These are phyloP conservation scores for Nemapogon koenigi DNA, from an alignment of 2,888 invertebrate genomes.

Conservation along the genomic window DNA sequence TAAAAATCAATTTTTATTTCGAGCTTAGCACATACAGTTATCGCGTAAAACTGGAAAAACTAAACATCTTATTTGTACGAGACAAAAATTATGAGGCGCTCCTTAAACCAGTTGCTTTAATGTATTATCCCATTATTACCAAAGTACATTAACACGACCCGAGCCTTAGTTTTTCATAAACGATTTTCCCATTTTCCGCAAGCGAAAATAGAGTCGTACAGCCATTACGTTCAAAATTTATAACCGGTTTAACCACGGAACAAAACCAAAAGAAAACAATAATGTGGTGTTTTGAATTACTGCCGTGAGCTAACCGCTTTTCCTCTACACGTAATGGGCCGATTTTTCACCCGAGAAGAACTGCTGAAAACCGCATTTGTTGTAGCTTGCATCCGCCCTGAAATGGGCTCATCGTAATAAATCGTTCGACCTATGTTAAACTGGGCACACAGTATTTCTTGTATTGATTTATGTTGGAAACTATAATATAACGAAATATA, in stretches of 20 bases:
- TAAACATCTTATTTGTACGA: too few species aligned
- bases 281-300: conserved; percentile 56
- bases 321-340: conserved; percentile 40
- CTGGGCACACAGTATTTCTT: too few species aligned
- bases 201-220: conserved; percentile 5
- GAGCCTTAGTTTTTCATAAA: conserved; percentile 6
- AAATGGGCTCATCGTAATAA: conserved; percentile 1
- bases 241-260: conserved; percentile 27
- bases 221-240: conserved; percentile 4
- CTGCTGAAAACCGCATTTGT: conserved; percentile 45
- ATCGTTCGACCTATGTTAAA: background rate
- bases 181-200: conserved; percentile 6
- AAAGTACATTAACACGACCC: too few species aligned
- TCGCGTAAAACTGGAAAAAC: too few species aligned
- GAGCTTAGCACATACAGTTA: too few species aligned
- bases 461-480: too few species aligned
- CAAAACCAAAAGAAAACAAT: conserved; percentile 52
- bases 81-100: too few species aligned
- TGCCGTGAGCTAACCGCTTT: conserved; percentile 30
- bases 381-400: conserved; percentile 41
- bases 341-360: conserved; percentile 54
- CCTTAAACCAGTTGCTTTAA: too few species aligned
- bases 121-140: too few species aligned
- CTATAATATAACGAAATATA: too few species aligned
- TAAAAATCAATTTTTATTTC: too few species aligned